Evolutionary conservation across 2,113 vertebrate species (phyloP).

Genomic region (Hippocampus mohnikei): DNA sequence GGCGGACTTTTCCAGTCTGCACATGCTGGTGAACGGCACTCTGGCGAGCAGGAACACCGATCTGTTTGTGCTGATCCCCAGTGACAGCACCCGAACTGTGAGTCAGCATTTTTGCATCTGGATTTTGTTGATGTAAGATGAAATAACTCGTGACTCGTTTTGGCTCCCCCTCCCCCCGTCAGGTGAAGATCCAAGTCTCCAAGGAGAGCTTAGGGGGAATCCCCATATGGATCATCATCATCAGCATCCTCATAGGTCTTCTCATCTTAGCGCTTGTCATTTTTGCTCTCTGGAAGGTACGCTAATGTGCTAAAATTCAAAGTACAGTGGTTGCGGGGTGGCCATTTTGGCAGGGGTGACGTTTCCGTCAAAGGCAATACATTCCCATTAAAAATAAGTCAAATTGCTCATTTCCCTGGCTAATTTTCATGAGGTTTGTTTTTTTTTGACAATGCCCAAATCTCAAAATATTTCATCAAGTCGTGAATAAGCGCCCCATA

Average conservation of each 20-base stretch:
- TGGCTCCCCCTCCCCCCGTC: neutral
- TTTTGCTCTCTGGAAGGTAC: constrained; percentile 93
- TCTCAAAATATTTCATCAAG: neutral
- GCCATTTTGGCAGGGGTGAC: neutral
- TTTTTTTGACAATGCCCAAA: no score
- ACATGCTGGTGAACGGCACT: constrained; percentile 75
- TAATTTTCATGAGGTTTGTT: no score
- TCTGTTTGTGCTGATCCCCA: constrained; percentile 75
- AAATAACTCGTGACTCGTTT: neutral
- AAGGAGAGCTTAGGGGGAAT: constrained; percentile 83
- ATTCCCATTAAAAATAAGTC: no score
- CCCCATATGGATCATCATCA: constrained; percentile 89
- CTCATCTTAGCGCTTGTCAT: constrained; percentile 89
- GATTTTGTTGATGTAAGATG: neutral
- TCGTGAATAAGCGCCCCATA: neutral
- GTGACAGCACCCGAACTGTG: constrained; percentile 75
- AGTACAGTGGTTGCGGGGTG: neutral
- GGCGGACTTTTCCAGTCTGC: constrained; percentile 80
- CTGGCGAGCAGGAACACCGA: constrained; percentile 55
- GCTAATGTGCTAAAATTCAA: neutral
- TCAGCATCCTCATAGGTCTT: constrained; percentile 88
- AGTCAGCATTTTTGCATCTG: constrained; percentile 31
- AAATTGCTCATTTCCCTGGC: no score
- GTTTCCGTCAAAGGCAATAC: no score
- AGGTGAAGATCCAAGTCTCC: constrained; percentile 87